phyloP scores from a whole-genome alignment of 2,888 invertebrate species.

The Sepiola atlantica region DNA sequence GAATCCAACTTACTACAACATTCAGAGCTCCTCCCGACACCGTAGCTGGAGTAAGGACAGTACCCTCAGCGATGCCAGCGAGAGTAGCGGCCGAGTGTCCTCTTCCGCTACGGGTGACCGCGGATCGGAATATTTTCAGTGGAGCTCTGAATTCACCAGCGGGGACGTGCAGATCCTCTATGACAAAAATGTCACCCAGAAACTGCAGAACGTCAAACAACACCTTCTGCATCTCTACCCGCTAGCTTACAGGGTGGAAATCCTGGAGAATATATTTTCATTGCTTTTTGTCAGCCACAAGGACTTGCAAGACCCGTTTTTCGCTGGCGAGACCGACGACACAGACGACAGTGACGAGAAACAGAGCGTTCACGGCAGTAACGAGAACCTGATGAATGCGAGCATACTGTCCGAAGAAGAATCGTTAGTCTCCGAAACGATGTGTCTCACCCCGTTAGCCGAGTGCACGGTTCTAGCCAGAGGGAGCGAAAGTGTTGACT shows the following conservation, averaged over 20 bases:
- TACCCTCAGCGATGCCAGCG: conserved; percentile 38
- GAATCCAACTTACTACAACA: conserved; percentile 58
- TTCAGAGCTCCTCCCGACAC: not conserved
- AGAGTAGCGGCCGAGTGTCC: conserved; percentile 49
- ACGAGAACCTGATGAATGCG: conserved; percentile 50
- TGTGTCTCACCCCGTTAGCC: not conserved
- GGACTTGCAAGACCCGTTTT: conserved; percentile 78
- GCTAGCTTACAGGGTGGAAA: conserved; percentile 76
- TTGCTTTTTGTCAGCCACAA: conserved; percentile 82
- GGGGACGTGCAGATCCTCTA: conserved; percentile 60
- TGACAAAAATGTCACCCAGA: conserved; percentile 60
- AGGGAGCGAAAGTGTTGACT: conserved; percentile 41
- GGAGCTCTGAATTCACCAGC: not conserved
- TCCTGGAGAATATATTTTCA: conserved; percentile 84
- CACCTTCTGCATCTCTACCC: conserved; percentile 67
- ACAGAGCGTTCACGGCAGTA: conserved; percentile 52
- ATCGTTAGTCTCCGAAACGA: conserved; percentile 3
- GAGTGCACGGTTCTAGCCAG: not conserved
- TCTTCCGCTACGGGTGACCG: not conserved
- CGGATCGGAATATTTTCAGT: conserved; percentile 5
- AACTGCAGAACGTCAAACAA: conserved; percentile 57
- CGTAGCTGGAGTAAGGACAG: conserved; percentile 44
- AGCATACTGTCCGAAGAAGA: conserved; percentile 53
- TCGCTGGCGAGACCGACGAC: conserved; percentile 73
- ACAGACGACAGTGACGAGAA: conserved; percentile 60